Evolutionary conservation across 1,140 invertebrate genomes (phyloP), one percentile per base, ranked within the genome.

Genomic region (Leguminivora glycinivorella): DNA sequence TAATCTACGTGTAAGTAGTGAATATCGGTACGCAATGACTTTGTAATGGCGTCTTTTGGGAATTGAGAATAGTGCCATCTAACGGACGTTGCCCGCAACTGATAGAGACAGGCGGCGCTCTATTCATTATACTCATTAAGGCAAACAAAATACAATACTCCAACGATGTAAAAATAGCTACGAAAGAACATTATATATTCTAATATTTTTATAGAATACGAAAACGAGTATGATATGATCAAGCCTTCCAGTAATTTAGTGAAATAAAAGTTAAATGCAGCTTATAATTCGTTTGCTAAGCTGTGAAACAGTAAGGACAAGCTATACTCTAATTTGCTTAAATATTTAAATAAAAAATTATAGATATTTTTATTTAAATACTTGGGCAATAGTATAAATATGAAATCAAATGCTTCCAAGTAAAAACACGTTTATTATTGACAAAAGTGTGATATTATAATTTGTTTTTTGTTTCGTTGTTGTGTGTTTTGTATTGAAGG

Each of bases 181-280:
- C 77, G 75, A 83, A 86, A 85, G 72, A 73, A 87, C 82, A 84
- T 83, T 84, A 80, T 85, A 83, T 91, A 91, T 91, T 91, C 86
- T 91, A 91, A 89, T 91, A 91, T 89, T 91, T 91, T 91, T 91
- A 91, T 91, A 91, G 89, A 88, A 88, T 89, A 88, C 84, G 38
- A 85, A 88, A 84, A 77, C 79, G 81, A 84, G 80, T 87, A 88
- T 85, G 81, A 86, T 85, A 87, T 89, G 85, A 89, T 88, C 85
- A 82, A 89, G 89, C 89, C 89, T 91, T 91, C 87, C 89, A 91
- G 83, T 91, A 91, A 90, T 89, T 87, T 91, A 91, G 87, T 87
- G 79, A 87, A 88, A 78, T 83, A 78, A 85, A 79, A 68, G 76
- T 80, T 70, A 81, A 80, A 76, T 80, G 76, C 85, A 84, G 86